A percentile compares a stretch with the other conserved stretches of the same genome.
These are phyloP conservation scores for Brachyptera putata DNA, from an alignment of 2,888 invertebrate species.

Conservation along the genomic window DNA sequence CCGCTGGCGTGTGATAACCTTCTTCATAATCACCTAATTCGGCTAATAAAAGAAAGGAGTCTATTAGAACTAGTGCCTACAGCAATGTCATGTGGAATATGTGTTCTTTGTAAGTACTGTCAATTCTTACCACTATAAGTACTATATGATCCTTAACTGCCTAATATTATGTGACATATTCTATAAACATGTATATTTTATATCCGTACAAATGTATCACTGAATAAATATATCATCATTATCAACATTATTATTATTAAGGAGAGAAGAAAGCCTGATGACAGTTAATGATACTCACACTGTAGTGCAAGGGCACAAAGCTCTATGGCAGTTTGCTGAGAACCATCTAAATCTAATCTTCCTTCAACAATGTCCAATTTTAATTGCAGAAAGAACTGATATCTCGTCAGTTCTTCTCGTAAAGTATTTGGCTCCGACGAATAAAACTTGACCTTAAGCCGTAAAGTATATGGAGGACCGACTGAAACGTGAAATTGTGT, in stretches of 20 bases:
- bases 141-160: background rate
- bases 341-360: constrained; percentile 68
- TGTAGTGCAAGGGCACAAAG: constrained; percentile 89
- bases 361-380: constrained; percentile 94
- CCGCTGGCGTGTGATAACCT: constrained; percentile 86
- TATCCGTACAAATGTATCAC: no score
- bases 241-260: no score
- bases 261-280: no score
- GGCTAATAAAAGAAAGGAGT: constrained; percentile 61
- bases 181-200: no score
- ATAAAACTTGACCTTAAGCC: constrained; percentile 96
- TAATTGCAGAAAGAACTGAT: constrained; percentile 96
- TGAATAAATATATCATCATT: no score
- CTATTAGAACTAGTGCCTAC: constrained; percentile 5
- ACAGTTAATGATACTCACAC: constrained; percentile 60
- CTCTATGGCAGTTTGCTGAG: constrained; percentile 82
- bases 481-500: constrained; percentile 55
- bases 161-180: no score
- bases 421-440: constrained; percentile 96
- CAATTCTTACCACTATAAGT: background rate
- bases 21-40: constrained; percentile 97
- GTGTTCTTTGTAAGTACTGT: no score
- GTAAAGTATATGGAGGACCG: constrained; percentile 95
- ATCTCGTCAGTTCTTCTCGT: constrained; percentile 94
- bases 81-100: no score